Evolutionary conservation across 2,888 invertebrate genomes (phyloP).

Genomic region (Chloroclystis v-ata): DNA sequence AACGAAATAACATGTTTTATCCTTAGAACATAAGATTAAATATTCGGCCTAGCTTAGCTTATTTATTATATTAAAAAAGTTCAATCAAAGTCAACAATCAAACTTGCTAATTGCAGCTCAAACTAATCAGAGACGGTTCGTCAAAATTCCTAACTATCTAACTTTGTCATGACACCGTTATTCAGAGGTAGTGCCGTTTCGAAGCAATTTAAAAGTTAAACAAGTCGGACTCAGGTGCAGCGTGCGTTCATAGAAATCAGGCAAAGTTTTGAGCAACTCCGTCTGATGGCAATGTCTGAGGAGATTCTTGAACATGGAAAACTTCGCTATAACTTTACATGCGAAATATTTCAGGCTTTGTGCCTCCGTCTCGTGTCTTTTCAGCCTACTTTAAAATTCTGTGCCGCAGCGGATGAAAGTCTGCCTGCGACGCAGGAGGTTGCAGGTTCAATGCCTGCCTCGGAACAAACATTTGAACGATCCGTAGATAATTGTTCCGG

Average conservation of each 20-base stretch:
- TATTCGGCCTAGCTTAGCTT: no score
- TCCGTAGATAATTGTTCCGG: no score
- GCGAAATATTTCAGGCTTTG: neutral
- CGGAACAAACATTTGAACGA: no score
- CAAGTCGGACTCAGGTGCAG: conserved; percentile 41
- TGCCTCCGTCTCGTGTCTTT: neutral
- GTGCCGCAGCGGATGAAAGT: no score
- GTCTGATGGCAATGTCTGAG: conserved; percentile 34
- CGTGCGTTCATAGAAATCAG: conserved; percentile 43
- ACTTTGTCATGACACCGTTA: conserved; percentile 25
- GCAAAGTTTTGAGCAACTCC: conserved; percentile 42
- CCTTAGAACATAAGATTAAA: no score
- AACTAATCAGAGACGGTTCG: conserved; percentile 5
- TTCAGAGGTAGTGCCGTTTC: conserved; percentile 24
- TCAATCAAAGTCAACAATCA: neutral
- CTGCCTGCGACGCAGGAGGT: no score
- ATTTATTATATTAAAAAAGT: no score
- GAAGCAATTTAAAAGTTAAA: conserved; percentile 41
- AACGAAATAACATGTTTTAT: no score
- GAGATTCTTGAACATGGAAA: conserved; percentile 22
- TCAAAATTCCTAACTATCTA: conserved; percentile 35
- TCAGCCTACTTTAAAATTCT: neutral
- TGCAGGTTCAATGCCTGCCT: no score
- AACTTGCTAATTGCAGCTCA: conserved; percentile 8
- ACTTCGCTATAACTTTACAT: neutral